Percentiles rank a stretch among this genome's conserved stretches.
Evolutionary conservation across 1,140 invertebrate genomes (phyloP).

Genomic region (Camponotus floridanus): DNA sequence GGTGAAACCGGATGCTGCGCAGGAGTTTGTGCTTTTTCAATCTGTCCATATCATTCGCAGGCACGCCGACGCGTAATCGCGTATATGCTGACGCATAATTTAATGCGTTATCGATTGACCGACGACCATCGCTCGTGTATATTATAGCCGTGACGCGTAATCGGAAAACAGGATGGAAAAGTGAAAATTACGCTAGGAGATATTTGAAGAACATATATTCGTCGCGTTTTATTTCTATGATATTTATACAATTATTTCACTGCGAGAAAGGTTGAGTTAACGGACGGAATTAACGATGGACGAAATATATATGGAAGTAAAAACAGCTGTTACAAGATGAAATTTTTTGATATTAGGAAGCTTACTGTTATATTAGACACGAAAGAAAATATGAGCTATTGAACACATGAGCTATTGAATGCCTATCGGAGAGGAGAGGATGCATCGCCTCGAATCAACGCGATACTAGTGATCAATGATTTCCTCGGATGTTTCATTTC

Average conservation of each 20-base stretch:
- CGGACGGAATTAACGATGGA: slow-evolving; percentile 13
- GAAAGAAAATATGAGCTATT: neutral
- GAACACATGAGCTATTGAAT: neutral
- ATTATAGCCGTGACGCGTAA: slow-evolving; percentile 12
- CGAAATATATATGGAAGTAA: neutral
- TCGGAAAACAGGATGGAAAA: slow-evolving; percentile 38
- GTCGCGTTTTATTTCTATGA: slow-evolving; percentile 59
- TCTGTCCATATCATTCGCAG: neutral
- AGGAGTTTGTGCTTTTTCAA: slow-evolving; percentile 44
- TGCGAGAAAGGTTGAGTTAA: slow-evolving; percentile 1
- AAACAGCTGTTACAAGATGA: neutral
- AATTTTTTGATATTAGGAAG: slow-evolving; percentile 22
- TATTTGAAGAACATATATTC: slow-evolving; percentile 1
- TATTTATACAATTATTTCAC: slow-evolving; percentile 58
- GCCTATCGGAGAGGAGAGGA: too few relatives aligned
- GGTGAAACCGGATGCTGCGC: neutral
- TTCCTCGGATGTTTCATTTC: slow-evolving; percentile 1
- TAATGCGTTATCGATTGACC: slow-evolving; percentile 66
- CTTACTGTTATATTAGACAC: neutral
- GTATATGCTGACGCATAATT: slow-evolving; percentile 56
- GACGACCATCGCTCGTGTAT: neutral
- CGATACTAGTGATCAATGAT: neutral
- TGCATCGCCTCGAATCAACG: neutral
- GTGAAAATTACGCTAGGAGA: slow-evolving; percentile 63
- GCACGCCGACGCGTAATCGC: slow-evolving; percentile 31